Conservation (phyloP, 2,888 invertebrate genomes). For the Drosophila fungiperda region DNA sequence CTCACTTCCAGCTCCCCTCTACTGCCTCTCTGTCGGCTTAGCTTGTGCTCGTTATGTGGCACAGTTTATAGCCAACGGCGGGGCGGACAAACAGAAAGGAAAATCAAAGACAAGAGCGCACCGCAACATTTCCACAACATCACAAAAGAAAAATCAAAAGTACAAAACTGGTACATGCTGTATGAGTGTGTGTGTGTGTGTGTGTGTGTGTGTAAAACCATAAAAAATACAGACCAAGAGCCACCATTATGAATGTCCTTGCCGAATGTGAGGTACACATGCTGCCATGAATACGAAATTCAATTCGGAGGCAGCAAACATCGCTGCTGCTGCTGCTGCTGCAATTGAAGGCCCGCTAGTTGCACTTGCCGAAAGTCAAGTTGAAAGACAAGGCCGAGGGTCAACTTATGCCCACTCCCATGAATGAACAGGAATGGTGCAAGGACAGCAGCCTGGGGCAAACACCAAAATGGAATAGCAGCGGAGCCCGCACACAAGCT, state of each 20-base stretch:
- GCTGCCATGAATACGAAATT: slow-evolving; percentile 74
- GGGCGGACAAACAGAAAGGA: slow-evolving; percentile 33
- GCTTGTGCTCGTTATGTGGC: slow-evolving; percentile 52
- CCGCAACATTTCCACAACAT: slow-evolving; percentile 51
- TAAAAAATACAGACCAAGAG: slow-evolving; percentile 17
- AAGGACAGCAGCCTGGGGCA: slow-evolving; percentile 45
- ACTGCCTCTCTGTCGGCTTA: slow-evolving; percentile 6
- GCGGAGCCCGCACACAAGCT: slow-evolving; percentile 44
- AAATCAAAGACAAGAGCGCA: slow-evolving; percentile 69
- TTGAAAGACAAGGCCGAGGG: slow-evolving; percentile 72
- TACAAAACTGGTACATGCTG: slow-evolving; percentile 50
- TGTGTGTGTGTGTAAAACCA: slow-evolving; percentile 16
- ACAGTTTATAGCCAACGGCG: slow-evolving; percentile 63
- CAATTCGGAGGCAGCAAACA: slow-evolving; percentile 37
- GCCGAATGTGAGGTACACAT: slow-evolving; percentile 48
- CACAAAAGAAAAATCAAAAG: slow-evolving; percentile 69
- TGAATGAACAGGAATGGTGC: slow-evolving; percentile 25
- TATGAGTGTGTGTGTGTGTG: slow-evolving; percentile 8
- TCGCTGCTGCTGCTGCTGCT: background rate
- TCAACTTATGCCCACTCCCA: slow-evolving; percentile 55
- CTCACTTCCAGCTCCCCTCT: background rate
- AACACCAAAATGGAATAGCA: slow-evolving; percentile 38
- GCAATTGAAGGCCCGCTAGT: slow-evolving; percentile 38
- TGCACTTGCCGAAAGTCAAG: slow-evolving; percentile 73
- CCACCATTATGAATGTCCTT: slow-evolving; percentile 38